Base-by-base conservation (phyloP, 1,140 invertebrate genomes). In the Trypoxylus dichotomus region DNA sequence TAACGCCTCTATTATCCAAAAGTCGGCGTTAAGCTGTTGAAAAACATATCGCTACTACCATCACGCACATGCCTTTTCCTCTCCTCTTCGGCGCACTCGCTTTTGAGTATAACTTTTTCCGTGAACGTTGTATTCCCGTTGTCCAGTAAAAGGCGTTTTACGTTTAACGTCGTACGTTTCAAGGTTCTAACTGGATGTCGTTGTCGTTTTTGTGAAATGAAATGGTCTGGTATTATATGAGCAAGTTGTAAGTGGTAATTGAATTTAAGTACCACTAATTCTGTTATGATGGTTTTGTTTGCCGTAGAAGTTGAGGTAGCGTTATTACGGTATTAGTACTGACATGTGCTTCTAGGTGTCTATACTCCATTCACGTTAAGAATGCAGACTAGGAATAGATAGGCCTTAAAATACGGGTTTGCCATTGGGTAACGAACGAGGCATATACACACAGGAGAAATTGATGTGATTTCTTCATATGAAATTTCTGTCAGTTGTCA, bases 1-100 rank as follows among this genome's bases (percentile, higher is more conserved):
- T 74, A 74, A 74, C 72, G 72, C 72, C 72, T 74, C 29, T 43
- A 74, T 74, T 74, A 74, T 74, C 72, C 41, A 32, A 74, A n/a
- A 74, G 72, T 43, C 41, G 72, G 72, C 72, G 29, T 74, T 74
- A 74, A 37, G 15, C 72, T 68, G 21, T 68, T 68, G 60, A 68
- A 27, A 68, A 68, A 68, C 60, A 29, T 68, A 68, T 68, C 60
- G 24, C 60, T 21, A 19, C 29, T 74, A 42, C 72, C 15, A 43
- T 74, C 72, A 74, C 72, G 72, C 32, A 74, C 72, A 42, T 43
- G 72, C n/a, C n/a, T 43, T 19, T 29, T 24, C 72, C 32, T 41
- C 15, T 74, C n/a, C 5, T 71, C 15, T n/a, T 24, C 10, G 15
- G 29, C n/a, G 10, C 2, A 8, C 32, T 32, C 3, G 29, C 41